These are phyloP conservation scores for Trisateles emortualis DNA, from an alignment of 2,888 invertebrate genomes.

Conservation along the genomic window DNA sequence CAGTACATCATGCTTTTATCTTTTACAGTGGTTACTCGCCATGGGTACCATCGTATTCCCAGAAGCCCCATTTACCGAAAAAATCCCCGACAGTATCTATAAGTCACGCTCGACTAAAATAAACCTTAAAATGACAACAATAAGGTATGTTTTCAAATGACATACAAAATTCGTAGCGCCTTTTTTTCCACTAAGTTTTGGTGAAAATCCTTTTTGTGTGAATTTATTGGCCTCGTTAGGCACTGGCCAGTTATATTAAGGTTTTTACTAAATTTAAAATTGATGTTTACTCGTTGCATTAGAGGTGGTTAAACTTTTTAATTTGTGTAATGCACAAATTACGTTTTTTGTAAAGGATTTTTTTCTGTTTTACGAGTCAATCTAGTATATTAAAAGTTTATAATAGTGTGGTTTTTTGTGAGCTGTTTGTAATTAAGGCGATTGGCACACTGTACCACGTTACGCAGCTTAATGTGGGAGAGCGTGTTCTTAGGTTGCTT, in stretches of 20 bases:
- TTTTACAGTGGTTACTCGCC: constrained; percentile 19
- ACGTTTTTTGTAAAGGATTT: not conserved
- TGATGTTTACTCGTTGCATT: constrained; percentile 4
- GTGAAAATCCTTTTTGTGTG: constrained; percentile 6
- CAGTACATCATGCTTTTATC: constrained; percentile 30
- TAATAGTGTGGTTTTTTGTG: no score
- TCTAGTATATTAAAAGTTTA: no score
- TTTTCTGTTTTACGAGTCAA: not conserved
- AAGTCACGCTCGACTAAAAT: not conserved
- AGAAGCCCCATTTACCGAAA: constrained; percentile 17
- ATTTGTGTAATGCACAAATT: constrained; percentile 1
- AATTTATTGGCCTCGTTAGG: constrained; percentile 11
- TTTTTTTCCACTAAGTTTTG: constrained; percentile 7
- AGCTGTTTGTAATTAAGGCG: no score
- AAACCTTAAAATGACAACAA: not conserved
- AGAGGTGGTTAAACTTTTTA: not conserved
- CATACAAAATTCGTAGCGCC: not conserved
- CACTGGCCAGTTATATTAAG: constrained; percentile 4
- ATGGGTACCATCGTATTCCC: constrained; percentile 26
- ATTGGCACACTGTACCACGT: no score
- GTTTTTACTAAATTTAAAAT: constrained; percentile 6
- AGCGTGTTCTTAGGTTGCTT: no score
- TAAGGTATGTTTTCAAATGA: constrained; percentile 1
- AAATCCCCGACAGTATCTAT: constrained; percentile 7
- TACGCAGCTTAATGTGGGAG: no score